Base-by-base conservation (phyloP, 2,113 vertebrate species). In the Rhagologus leucostigma region DNA sequence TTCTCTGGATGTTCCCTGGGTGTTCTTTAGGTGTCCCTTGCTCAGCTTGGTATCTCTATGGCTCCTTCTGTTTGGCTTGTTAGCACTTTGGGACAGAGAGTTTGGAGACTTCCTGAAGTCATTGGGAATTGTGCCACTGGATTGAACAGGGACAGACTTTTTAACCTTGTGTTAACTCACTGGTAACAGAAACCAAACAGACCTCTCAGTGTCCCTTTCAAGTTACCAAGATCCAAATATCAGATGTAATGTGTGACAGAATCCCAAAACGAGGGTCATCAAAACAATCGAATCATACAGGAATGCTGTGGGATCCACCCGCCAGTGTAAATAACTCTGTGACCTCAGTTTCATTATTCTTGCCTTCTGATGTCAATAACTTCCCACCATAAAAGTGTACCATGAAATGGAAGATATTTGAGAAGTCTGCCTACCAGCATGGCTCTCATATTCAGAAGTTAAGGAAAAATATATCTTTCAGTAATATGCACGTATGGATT, bases 311-410 rank as follows among this genome's bases (percentile, higher is more conserved):
- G 90, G 92, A 95, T 95, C 95, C 88, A 90, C 93, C 76, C 86
- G 13, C 92, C 95, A 95, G 90, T 89, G 96, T 96, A 96, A 96
- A 96, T 90, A 96, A 42, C 90, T 96, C 93, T 39, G 76, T 96
- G 95, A 94, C 95, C 96, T 92, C 86, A 20, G 85, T 92, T 94
- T 78, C 92, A 95, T 96, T 96, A 93, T 89, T 96, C 86, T 94
- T 96, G 65, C 73, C 82, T 90, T 94, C 90, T 89, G 73, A 90
- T 92, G 92, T 94, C 93, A 92, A 84, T 95, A 90, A 87, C 86
- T 96, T 96, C 90, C 94, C 92, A 96, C 92, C 83, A 93, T 71
- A 92, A 89, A 89, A 94, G 79, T 75, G 73, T 60, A 93, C 86
- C 95, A 92, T 87, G 95, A 93, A 95, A 93, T 65, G 37, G 84